Conservation (phyloP, 2,113 vertebrate species). For the Epinephelus fuscoguttatus region DNA sequence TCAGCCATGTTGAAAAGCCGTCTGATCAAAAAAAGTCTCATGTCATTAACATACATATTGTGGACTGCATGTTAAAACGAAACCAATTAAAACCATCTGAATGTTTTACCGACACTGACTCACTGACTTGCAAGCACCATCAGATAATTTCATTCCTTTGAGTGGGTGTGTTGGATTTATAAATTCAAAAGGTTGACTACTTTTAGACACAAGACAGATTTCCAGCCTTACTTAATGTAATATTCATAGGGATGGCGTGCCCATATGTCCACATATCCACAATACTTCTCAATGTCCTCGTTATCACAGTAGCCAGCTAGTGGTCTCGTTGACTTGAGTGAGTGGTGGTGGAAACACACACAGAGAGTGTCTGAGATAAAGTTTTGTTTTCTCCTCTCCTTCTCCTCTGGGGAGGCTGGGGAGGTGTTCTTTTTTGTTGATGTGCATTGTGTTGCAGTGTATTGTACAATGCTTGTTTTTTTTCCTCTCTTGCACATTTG, state of each 20-base stretch:
- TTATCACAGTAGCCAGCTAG: not conserved
- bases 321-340: slow-evolving; percentile 14
- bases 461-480: slow-evolving; percentile 24
- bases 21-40: not conserved
- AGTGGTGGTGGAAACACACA: slow-evolving; percentile 30
- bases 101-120: too few relatives aligned
- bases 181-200: not conserved
- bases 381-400: slow-evolving; percentile 35
- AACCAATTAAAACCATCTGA: not conserved
- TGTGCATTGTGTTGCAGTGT: slow-evolving; percentile 34
- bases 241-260: not conserved
- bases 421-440: slow-evolving; percentile 45
- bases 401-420: slow-evolving; percentile 28
- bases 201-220: not conserved
- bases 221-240: slow-evolving; percentile 1
- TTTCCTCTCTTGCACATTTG: slow-evolving; percentile 44
- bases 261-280: not conserved
- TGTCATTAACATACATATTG: not conserved
- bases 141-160: not conserved
- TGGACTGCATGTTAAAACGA: not conserved
- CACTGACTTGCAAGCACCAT: not conserved
- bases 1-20: not conserved
- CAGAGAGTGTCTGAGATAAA: slow-evolving; percentile 6
- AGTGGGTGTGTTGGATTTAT: not conserved
- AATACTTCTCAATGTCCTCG: not conserved